phyloP scores from a whole-genome alignment of 2,888 invertebrate genomes.

The Nasonovia ribisnigri region DNA sequence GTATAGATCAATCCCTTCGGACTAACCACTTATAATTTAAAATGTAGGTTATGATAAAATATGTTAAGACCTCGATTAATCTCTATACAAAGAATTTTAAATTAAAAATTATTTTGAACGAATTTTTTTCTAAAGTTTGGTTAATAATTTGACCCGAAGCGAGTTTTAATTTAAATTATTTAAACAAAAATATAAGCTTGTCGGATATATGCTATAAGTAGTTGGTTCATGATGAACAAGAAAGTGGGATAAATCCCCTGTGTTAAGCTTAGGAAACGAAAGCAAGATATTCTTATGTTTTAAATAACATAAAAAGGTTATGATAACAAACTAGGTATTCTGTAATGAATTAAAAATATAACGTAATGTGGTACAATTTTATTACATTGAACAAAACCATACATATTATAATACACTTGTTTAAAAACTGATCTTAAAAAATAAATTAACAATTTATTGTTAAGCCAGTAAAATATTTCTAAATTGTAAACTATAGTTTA shows the following conservation, averaged over 20 bases:
- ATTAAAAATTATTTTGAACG: not conserved
- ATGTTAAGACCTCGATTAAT: not conserved
- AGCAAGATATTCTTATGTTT: not conserved
- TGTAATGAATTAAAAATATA: not conserved
- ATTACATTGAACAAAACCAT: not conserved
- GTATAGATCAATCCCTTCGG: not conserved
- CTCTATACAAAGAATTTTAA: not conserved
- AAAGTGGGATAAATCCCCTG: not conserved
- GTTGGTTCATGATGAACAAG: not conserved
- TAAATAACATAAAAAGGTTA: not conserved
- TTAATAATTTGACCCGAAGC: not conserved
- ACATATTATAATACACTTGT: not conserved
- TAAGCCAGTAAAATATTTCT: not conserved
- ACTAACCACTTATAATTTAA: not conserved
- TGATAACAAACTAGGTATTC: not conserved
- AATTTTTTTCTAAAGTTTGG: not conserved
- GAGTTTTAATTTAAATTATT: not conserved
- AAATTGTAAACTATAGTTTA: not conserved
- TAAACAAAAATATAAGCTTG: not conserved
- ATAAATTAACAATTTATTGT: not conserved
- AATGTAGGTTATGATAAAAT: not conserved
- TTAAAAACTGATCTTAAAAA: not conserved
- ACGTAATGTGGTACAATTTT: not conserved
- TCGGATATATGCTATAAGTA: not conserved
- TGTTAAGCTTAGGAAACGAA: not conserved